Evolutionary conservation across 2,888 invertebrate species (phyloP), one percentile per base, ranked within the genome.

Genomic region (Caenorhabditis doughertyi): DNA sequence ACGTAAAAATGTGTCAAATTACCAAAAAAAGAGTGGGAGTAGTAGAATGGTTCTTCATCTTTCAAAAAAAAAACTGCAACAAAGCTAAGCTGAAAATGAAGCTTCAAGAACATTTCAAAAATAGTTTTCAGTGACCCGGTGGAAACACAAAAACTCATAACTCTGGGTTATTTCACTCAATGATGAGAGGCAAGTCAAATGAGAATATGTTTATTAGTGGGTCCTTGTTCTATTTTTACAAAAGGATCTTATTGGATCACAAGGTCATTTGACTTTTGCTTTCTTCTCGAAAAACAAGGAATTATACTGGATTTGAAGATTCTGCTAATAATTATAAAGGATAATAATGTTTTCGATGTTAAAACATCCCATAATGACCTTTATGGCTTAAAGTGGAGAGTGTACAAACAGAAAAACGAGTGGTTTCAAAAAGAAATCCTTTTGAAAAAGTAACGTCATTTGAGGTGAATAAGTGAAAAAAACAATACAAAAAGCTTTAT

Each of bases 1-100:
- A 13, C n/a, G 23, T 8, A 55, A 55, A 47, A 76, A 68, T 68
- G 77, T 68, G 77, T 77, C 77, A 21, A 77, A 49, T 77, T 77
- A 68, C 77, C 32, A 47, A 70, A 70, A 56, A 56, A 42, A 27
- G 51, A 42, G 29, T 55, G 39, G 53, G 68, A 68, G 68, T 56
- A 29, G 42, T 25, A 27, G 39, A 16, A 32, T 67, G 65, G 25
- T 23, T 55, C 23, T 44, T 70, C 70, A 64, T 68, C 29, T 64
- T 27, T 42, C 27, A 27, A 62, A n/a, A 71, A 71, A 71, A 60
- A 39, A 8, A 16, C 21, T 27, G 23, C 47, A n/a, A 67, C 32
- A 3, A 27, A n/a, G 55, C 9, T 16, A 44, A 55, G 55, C 32
- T 29, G 21, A 29, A 47, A 5, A 18, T 18, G 44, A 32, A 42